A percentile compares a stretch with the other conserved stretches of the same genome.
phyloP scores from a whole-genome alignment of 2,113 vertebrate species.

The Saguinus midas region DNA sequence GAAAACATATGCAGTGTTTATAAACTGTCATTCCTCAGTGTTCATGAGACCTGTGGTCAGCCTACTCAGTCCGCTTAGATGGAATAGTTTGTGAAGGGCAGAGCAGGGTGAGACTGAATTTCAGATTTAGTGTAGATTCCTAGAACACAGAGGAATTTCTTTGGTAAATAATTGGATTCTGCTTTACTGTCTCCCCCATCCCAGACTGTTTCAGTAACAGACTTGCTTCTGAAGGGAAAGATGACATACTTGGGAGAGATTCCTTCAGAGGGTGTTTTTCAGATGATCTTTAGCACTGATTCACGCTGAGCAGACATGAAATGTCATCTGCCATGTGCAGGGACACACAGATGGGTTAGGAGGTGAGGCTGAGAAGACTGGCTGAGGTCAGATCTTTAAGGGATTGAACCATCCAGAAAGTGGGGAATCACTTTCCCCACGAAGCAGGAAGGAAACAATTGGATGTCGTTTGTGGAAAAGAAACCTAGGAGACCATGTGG shows the following conservation, averaged over 20 bases:
- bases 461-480: not conserved
- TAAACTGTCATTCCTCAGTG: slow-evolving; percentile 61
- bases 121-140: slow-evolving; percentile 54
- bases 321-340: not conserved
- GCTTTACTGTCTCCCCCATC: not conserved
- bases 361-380: not conserved
- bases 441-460: slow-evolving; percentile 5
- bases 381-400: not conserved
- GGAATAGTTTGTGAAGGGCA: slow-evolving; percentile 72
- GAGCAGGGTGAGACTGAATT: slow-evolving; percentile 63
- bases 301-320: not conserved
- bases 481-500: not conserved
- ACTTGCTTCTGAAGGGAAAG: slow-evolving; percentile 39
- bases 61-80: slow-evolving; percentile 56
- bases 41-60: slow-evolving; percentile 71
- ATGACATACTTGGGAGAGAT: slow-evolving; percentile 14
- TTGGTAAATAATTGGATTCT: slow-evolving; percentile 65
- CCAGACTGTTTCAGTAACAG: not conserved
- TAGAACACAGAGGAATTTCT: slow-evolving; percentile 32
- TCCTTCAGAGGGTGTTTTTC: not conserved
- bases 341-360: not conserved
- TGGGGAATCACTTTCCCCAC: not conserved
- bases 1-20: slow-evolving; percentile 61
- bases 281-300: not conserved
- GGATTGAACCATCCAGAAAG: not conserved